Conservation (phyloP, 2,888 invertebrate genomes). For the Scaptomyza flava region DNA sequence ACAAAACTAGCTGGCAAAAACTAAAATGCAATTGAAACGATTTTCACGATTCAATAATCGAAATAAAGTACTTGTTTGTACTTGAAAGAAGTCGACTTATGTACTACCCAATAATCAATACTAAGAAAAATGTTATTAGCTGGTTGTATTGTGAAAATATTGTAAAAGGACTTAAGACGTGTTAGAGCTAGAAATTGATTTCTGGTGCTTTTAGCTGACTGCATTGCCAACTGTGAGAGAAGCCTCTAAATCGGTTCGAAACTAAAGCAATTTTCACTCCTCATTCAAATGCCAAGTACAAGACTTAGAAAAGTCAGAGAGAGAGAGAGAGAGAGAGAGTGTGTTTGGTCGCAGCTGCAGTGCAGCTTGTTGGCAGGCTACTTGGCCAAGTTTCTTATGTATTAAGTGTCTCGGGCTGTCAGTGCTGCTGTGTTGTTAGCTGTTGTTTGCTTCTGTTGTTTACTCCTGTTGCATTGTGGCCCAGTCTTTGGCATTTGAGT, state of each 20-base stretch:
- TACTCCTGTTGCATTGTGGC: slow-evolving; percentile 21
- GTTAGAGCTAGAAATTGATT: too few species aligned
- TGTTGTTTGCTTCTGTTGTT: slow-evolving; percentile 1
- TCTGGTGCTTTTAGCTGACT: neutral
- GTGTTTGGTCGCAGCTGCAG: slow-evolving; percentile 15
- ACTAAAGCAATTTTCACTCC: slow-evolving; percentile 19
- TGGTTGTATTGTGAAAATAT: neutral
- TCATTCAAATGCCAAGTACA: slow-evolving; percentile 23
- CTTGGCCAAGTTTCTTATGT: slow-evolving; percentile 7
- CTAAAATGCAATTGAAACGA: neutral
- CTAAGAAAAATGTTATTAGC: neutral
- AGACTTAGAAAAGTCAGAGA: neutral
- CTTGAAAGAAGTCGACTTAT: neutral
- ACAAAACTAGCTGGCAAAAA: slow-evolving; percentile 3
- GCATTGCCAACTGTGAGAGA: neutral
- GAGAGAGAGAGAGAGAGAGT: neutral
- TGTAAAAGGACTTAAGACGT: too few species aligned
- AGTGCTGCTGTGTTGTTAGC: neutral
- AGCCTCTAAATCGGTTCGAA: slow-evolving; percentile 10
- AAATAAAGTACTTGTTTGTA: too few species aligned
- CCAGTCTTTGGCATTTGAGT: slow-evolving; percentile 11
- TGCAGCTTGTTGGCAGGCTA: neutral
- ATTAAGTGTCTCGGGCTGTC: neutral
- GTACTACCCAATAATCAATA: too few species aligned
- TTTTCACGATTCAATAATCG: neutral